Evolutionary conservation across 2,113 vertebrate species (phyloP).

Genomic region (Hydrochoerus hydrochaeris): DNA sequence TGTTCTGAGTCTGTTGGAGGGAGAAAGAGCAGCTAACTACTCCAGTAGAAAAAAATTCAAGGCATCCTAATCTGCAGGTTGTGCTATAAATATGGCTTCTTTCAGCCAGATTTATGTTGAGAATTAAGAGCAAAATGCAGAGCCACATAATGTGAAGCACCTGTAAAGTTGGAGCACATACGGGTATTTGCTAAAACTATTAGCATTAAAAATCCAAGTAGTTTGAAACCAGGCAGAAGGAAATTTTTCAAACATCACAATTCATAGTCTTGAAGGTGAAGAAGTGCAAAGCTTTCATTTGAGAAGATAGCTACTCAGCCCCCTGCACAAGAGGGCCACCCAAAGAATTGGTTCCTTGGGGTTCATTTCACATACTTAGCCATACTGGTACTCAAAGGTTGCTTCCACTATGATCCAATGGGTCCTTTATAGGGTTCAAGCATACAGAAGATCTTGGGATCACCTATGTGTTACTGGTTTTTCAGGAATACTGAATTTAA

Average conservation of each 20-base stretch:
- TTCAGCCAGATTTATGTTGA: background rate
- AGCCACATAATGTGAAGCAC: background rate
- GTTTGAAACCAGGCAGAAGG: background rate
- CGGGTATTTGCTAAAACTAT: background rate
- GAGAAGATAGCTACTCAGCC: background rate
- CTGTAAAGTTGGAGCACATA: background rate
- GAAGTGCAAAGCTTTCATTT: background rate
- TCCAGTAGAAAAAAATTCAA: background rate
- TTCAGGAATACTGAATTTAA: background rate
- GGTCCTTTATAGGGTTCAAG: background rate
- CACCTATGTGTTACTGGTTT: background rate
- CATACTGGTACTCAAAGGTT: background rate
- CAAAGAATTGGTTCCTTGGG: background rate
- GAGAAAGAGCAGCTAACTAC: background rate
- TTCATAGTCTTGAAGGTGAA: no score
- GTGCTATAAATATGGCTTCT: background rate
- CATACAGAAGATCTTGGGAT: background rate
- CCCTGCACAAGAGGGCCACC: background rate
- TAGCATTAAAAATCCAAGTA: background rate
- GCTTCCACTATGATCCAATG: background rate
- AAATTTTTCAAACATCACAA: background rate
- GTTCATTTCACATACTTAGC: background rate
- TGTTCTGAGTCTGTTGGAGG: background rate
- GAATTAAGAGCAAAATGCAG: background rate
- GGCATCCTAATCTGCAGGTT: background rate